phyloP scores from a whole-genome alignment of 1,140 invertebrate species.

The Drosophila tsacasi region DNA sequence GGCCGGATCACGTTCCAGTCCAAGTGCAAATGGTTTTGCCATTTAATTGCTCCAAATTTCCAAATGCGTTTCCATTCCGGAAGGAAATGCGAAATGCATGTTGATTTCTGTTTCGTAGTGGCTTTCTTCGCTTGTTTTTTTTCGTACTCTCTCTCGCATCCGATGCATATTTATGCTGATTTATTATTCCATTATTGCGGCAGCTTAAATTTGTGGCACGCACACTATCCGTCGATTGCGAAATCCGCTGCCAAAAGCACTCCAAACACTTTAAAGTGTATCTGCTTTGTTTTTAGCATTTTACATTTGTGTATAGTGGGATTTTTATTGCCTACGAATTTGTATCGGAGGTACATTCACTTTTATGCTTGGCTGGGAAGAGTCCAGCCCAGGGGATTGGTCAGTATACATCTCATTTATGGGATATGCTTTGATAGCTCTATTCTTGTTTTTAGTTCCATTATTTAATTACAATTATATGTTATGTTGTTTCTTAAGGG shows the following conservation, averaged over 20 bases:
- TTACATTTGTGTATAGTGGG: slow-evolving; percentile 19
- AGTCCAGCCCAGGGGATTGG: not conserved
- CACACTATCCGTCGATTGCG: slow-evolving; percentile 55
- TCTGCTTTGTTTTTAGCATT: slow-evolving; percentile 34
- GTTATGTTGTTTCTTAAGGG: not conserved
- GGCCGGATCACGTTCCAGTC: slow-evolving; percentile 42
- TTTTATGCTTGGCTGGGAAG: slow-evolving; percentile 42
- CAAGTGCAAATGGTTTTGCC: slow-evolving; percentile 42
- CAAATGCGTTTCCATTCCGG: slow-evolving; percentile 67
- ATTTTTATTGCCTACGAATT: slow-evolving; percentile 49
- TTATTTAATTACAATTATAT: slow-evolving; percentile 10
- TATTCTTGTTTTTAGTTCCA: not conserved
- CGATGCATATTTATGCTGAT: slow-evolving; percentile 76
- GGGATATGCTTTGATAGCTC: slow-evolving; percentile 4
- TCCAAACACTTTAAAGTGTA: slow-evolving; percentile 20
- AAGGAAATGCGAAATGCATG: slow-evolving; percentile 78
- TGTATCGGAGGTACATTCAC: slow-evolving; percentile 49
- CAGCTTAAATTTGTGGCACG: slow-evolving; percentile 73
- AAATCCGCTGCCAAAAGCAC: slow-evolving; percentile 48
- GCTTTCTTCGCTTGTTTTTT: slow-evolving; percentile 12
- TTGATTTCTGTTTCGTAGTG: slow-evolving; percentile 47
- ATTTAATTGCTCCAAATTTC: slow-evolving; percentile 60
- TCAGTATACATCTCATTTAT: not conserved
- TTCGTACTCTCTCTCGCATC: slow-evolving; percentile 6
- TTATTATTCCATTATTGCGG: slow-evolving; percentile 76